A percentile compares a stretch with the other conserved stretches of the same genome.
These are phyloP conservation scores for Mus spretus DNA, from an alignment of 2,797 vertebrate species.

Conservation along the genomic window DNA sequence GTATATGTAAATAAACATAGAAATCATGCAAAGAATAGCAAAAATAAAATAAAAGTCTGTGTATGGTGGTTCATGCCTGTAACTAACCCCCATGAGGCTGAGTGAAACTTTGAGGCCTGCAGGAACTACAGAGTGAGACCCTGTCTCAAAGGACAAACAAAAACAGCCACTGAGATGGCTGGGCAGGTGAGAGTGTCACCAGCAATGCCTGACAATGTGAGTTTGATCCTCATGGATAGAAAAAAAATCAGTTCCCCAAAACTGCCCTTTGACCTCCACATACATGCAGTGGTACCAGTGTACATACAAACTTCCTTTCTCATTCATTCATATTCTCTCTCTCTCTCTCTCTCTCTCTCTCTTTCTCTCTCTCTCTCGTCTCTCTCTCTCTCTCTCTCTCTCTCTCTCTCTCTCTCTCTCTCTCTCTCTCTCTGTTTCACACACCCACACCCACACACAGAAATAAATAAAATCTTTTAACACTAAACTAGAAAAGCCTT, in stretches of 20 bases:
- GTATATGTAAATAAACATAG: not conserved
- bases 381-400: not conserved
- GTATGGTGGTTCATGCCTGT: not conserved
- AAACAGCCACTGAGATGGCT: not conserved
- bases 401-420: not conserved
- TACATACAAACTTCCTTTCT: not conserved
- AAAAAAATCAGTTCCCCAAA: not conserved
- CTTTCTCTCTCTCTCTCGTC: not conserved
- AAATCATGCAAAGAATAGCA: not conserved
- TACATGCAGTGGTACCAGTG: not conserved
- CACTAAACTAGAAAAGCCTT: constrained; percentile 32
- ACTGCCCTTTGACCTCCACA: not conserved
- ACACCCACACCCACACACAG: rapidly evolving
- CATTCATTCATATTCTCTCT: not conserved
- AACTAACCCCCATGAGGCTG: not conserved
- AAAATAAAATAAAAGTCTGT: not conserved
- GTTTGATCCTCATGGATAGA: no score
- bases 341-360: not conserved
- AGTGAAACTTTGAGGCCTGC: not conserved
- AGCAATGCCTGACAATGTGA: not conserved
- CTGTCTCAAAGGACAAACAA: not conserved
- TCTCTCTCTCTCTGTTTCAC: not conserved
- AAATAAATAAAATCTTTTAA: not conserved
- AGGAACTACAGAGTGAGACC: not conserved
- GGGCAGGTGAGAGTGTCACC: not conserved